Evolutionary conservation across 2,888 invertebrate genomes (phyloP).

Genomic region (Crepidodera aurea): DNA sequence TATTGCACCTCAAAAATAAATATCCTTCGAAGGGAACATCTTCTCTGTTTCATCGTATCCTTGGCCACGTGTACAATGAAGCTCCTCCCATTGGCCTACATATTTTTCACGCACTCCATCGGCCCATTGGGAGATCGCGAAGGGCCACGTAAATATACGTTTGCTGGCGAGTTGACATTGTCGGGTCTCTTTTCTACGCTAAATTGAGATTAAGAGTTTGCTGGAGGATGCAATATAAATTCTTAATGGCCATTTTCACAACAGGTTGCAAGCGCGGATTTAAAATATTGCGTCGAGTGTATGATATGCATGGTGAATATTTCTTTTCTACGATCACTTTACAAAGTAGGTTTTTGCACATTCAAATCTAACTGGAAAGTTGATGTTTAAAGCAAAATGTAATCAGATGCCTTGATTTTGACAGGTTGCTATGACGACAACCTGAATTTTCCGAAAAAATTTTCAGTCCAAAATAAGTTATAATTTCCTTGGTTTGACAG

Average conservation of each 20-base stretch:
- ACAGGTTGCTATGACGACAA: too few species aligned
- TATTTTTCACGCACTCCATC: slow-evolving; percentile 8
- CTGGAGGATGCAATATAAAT: background rate
- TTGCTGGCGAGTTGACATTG: slow-evolving; percentile 1
- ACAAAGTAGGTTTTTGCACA: too few species aligned
- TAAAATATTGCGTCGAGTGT: too few species aligned
- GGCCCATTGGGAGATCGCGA: background rate
- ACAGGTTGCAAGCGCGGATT: background rate
- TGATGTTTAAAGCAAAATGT: too few species aligned
- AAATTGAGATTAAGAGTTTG: slow-evolving; percentile 11
- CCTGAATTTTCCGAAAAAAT: too few species aligned
- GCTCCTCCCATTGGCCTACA: slow-evolving; percentile 22
- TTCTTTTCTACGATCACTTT: too few species aligned
- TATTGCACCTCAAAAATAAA: slow-evolving; percentile 5
- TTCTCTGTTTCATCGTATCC: background rate
- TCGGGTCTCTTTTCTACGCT: background rate
- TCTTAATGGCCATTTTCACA: background rate
- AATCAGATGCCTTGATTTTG: too few species aligned
- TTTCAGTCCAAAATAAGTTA: too few species aligned
- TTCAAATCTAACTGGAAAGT: too few species aligned
- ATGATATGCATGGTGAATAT: too few species aligned
- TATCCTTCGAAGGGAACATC: slow-evolving; percentile 5
- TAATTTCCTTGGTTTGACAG: too few species aligned
- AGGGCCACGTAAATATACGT: background rate
- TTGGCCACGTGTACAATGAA: slow-evolving; percentile 14